A percentile compares a stretch with the other conserved stretches of the same genome.
Evolutionary conservation across 2,797 vertebrate species (phyloP).

Genomic region (Sebastes alutus): DNA sequence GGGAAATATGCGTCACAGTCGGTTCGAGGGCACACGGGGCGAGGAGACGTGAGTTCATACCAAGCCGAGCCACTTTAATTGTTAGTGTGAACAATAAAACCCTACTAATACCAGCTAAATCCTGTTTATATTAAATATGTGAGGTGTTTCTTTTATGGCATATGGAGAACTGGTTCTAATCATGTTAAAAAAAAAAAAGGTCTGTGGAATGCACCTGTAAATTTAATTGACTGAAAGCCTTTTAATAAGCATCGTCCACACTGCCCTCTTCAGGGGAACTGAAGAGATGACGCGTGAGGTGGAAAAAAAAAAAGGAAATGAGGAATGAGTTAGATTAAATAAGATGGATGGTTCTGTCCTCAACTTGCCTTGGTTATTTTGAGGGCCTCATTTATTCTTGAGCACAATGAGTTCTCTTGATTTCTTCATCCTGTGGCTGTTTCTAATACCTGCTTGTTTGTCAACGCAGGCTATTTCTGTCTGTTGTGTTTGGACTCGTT

Average conservation of each 20-base stretch:
- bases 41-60: constrained; percentile 24
- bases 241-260: neutral
- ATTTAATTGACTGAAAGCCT: constrained; percentile 44
- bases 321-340: neutral
- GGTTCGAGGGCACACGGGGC: constrained; percentile 36
- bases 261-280: constrained; percentile 37
- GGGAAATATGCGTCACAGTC: constrained; percentile 46
- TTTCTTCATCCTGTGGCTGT: constrained; percentile 18
- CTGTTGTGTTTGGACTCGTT: constrained; percentile 43
- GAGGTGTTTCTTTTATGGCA: constrained; percentile 62
- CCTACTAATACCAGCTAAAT: constrained; percentile 58
- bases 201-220: constrained; percentile 55
- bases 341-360: constrained; percentile 15
- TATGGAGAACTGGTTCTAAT: constrained; percentile 58
- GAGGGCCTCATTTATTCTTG: neutral
- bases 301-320: neutral
- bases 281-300: neutral
- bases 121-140: constrained; percentile 65
- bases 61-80: constrained; percentile 43
- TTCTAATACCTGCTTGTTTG: constrained; percentile 22
- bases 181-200: constrained; percentile 22
- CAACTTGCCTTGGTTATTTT: constrained; percentile 13
- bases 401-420: constrained; percentile 11
- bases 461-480: constrained; percentile 15
- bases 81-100: constrained; percentile 56